Evolutionary conservation across 2,113 vertebrate genomes (phyloP), one percentile per base, ranked within the genome.

Genomic region (Leucoraja erinaceus): DNA sequence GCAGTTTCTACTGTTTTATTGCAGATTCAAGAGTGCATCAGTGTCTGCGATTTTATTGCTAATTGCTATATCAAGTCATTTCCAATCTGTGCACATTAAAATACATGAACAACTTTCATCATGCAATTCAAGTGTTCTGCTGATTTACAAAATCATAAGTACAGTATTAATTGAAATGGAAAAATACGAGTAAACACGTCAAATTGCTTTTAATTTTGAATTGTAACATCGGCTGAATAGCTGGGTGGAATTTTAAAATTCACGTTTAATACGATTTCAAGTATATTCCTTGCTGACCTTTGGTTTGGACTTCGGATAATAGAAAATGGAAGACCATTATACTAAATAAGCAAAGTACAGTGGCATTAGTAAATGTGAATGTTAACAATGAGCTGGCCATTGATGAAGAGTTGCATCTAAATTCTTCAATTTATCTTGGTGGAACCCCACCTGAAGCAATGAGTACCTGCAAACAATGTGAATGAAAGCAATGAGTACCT

Each of bases 291-390:
- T 93, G 96, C 98, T 94, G 95, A 96, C 90, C 95, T 98, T 38
- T 97, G 97, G 97, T 94, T 96, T 72, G 98, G 98, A 18, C 95
- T 97, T 14, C 97, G 97, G 98, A 98, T 31, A 96, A 97, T 79
- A 97, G 98, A 25, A 95, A 96, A 77, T 99, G 98, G 98, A 98
- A 98, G 92, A 94, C 95, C 93, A 94, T 97, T 63, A 95, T 91
- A 0, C 59, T 99, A 94, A 54, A 96, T 47, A 47, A 47, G 38
- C 38, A 47, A 47, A 47, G 96, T 70, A 94, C 95, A 0, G 0
- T 95, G 63, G 79, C 97, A 93, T 96, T 95, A 5, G 96, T 96
- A 6, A 94, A 94, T 0, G 93, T 98, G 94, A 95, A 97, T 94
- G 94, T 93, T 31, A 97, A 98, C 81, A 95, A 94, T 38, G 93